These are phyloP conservation scores for Ranitomeya imitator DNA, from an alignment of 2,113 vertebrate genomes.

Conservation along the genomic window DNA sequence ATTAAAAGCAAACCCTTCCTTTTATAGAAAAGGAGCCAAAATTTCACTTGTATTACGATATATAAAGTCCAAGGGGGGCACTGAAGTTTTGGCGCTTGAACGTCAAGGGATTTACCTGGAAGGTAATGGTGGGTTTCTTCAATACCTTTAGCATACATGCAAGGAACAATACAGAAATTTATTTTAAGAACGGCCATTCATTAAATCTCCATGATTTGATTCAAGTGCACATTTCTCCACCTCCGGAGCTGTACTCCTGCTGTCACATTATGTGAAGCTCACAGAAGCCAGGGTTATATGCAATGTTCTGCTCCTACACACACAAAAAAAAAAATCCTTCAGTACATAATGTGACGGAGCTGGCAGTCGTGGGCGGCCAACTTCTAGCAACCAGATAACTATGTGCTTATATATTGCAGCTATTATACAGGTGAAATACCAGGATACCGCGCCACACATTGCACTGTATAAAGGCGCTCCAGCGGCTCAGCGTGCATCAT, in stretches of 20 bases:
- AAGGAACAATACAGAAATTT: not conserved
- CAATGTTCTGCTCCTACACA: not conserved
- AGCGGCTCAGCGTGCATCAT: not conserved
- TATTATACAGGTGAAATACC: not conserved
- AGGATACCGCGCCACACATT: not conserved
- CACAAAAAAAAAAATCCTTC: not conserved
- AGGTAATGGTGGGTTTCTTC: too few relatives aligned
- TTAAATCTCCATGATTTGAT: not conserved
- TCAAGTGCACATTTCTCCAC: not conserved
- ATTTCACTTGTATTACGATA: too few relatives aligned
- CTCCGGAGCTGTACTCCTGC: not conserved
- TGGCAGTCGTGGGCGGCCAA: not conserved
- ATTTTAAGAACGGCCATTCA: too few relatives aligned
- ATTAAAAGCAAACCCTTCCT: not conserved
- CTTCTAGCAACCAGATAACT: not conserved
- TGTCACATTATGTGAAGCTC: not conserved
- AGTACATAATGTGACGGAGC: not conserved
- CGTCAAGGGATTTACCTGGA: too few relatives aligned
- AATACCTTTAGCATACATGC: not conserved
- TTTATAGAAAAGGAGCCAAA: too few relatives aligned
- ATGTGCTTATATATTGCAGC: not conserved
- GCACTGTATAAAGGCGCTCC: too few relatives aligned
- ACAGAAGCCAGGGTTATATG: not conserved
- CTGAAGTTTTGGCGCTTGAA: too few relatives aligned
- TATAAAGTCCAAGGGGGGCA: too few relatives aligned